Evolutionary conservation across 2,113 vertebrate genomes (phyloP).

Genomic region (Candoia aspera): DNA sequence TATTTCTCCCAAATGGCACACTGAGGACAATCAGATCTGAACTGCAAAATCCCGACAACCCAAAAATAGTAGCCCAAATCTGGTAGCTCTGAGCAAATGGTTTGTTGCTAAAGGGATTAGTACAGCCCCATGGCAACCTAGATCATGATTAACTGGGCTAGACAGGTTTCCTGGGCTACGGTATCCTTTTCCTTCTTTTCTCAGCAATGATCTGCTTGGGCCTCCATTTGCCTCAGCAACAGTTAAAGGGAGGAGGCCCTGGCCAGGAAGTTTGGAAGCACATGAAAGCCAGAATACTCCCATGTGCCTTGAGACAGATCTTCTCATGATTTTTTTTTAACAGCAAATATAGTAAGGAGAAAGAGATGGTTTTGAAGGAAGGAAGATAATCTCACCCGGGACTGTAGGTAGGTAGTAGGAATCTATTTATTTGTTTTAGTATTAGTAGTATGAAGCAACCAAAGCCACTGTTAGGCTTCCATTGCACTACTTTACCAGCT

Average conservation of each 20-base stretch:
- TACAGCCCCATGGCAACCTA: not conserved
- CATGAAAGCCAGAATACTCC: not conserved
- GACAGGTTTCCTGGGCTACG: not conserved
- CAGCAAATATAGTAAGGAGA: not conserved
- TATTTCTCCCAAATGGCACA: not conserved
- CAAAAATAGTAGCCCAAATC: not conserved
- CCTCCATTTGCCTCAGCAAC: not conserved
- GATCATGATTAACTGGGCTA: not conserved
- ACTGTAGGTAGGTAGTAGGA: not conserved
- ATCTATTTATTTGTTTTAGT: not conserved
- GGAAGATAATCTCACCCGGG: not conserved
- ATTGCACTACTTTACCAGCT: not conserved
- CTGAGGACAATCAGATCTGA: not conserved
- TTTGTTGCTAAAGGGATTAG: not conserved
- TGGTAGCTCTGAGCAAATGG: not conserved
- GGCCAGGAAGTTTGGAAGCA: not conserved
- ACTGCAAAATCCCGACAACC: not conserved
- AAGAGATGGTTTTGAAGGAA: not conserved
- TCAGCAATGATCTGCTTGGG: not conserved
- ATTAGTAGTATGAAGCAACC: not conserved
- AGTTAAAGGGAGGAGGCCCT: not conserved
- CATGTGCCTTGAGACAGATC: not conserved
- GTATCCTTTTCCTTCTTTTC: not conserved
- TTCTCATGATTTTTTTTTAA: not conserved
- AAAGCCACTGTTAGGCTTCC: not conserved